Conservation (phyloP, 2,888 invertebrate genomes). For the Nemoura dubitans region DNA sequence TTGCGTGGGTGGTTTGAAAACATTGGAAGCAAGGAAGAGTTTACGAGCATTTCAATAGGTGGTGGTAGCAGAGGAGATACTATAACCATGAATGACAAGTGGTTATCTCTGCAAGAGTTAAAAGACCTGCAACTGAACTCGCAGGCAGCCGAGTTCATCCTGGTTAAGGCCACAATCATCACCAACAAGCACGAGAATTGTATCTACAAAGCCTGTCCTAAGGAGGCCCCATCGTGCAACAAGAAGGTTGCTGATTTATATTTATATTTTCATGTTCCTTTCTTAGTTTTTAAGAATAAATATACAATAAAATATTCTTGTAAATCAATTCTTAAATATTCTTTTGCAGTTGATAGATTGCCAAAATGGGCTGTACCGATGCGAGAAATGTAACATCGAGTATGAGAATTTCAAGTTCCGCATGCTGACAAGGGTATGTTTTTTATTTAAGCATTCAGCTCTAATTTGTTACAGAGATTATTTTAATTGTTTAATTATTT, state of each 20-base stretch:
- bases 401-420: conserved; percentile 88
- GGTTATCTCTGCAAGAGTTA: conserved; percentile 81
- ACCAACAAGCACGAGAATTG: conserved; percentile 84
- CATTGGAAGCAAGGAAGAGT: conserved; percentile 71
- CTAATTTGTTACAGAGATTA: background rate
- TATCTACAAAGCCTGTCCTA: conserved; percentile 91
- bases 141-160: conserved; percentile 85
- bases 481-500: too few relatives aligned
- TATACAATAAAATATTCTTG: too few relatives aligned
- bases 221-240: conserved; percentile 78
- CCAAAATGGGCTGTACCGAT: conserved; percentile 87
- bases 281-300: background rate
- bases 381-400: conserved; percentile 93
- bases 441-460: background rate
- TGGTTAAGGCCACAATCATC: conserved; percentile 79
- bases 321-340: conserved; percentile 5
- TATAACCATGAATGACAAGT: conserved; percentile 57
- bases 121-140: conserved; percentile 76
- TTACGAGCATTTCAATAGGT: conserved; percentile 71
- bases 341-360: conserved; percentile 75
- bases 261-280: background rate
- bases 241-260: conserved; percentile 74
- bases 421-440: conserved; percentile 79
- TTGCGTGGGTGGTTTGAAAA: conserved; percentile 93
- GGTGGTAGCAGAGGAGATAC: conserved; percentile 48